These are phyloP conservation scores for Meandrina meandrites DNA, from an alignment of 92 coral and sea anemone species.

Conservation along the genomic window DNA sequence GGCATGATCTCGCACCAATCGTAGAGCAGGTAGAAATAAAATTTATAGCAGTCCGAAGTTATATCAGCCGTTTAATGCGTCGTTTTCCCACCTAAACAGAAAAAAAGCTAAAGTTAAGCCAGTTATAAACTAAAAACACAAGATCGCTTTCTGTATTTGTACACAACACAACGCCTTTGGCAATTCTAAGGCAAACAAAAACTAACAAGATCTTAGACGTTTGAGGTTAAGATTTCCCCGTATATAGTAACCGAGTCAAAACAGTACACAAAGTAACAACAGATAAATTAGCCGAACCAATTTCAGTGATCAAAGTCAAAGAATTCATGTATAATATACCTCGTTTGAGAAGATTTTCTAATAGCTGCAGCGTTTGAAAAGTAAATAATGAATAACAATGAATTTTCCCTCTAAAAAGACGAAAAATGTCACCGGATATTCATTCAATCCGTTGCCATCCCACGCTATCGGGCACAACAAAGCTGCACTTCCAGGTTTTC, in stretches of 20 bases:
- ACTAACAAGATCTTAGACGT: slow-evolving; percentile 2
- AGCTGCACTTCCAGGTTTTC: background rate
- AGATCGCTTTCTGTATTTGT: slow-evolving; percentile 27
- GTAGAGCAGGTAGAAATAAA: slow-evolving; percentile 11
- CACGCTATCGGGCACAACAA: slow-evolving; percentile 3
- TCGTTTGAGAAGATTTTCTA: background rate
- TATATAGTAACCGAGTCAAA: background rate
- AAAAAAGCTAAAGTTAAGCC: slow-evolving; percentile 3
- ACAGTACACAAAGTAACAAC: background rate
- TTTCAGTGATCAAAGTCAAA: background rate
- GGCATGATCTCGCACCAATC: slow-evolving; percentile 32
- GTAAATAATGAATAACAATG: slow-evolving; percentile 45
- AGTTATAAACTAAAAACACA: slow-evolving; percentile 12
- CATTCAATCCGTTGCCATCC: slow-evolving; percentile 15
- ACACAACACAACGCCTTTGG: slow-evolving; percentile 46
- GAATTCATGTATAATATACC: background rate
- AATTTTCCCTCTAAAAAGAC: slow-evolving; percentile 9
- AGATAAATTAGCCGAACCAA: background rate
- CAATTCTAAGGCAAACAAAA: slow-evolving; percentile 29
- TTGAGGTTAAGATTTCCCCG: background rate
- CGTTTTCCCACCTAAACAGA: slow-evolving; percentile 25
- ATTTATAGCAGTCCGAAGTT: background rate
- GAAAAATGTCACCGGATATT: slow-evolving; percentile 13
- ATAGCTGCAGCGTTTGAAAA: slow-evolving; percentile 29
- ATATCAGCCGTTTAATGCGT: background rate